These are phyloP conservation scores for Alauda arvensis DNA, from an alignment of 2,797 vertebrate genomes.

Conservation along the genomic window DNA sequence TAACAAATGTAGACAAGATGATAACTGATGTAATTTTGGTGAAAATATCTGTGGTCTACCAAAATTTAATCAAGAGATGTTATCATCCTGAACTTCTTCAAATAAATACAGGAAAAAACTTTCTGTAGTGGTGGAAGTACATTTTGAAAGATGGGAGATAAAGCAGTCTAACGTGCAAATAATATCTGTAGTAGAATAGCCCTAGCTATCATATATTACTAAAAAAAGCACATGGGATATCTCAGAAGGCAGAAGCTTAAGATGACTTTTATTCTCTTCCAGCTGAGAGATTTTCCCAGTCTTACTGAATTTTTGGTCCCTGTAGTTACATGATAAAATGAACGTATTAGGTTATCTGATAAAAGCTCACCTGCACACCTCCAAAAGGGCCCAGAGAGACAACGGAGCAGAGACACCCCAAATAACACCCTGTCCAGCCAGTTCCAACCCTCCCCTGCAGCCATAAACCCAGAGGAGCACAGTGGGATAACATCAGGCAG, in stretches of 20 bases:
- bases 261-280: neutral
- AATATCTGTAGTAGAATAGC: neutral
- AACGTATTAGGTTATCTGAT: fast-evolving
- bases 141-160: neutral
- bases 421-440: neutral
- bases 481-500: neutral
- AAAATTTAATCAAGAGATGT: constrained; percentile 16
- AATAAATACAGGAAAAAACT: neutral
- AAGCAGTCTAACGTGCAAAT: neutral
- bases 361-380: neutral
- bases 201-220: neutral
- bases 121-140: neutral
- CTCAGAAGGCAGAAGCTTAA: neutral
- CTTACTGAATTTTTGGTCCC: neutral
- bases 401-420: fast-evolving
- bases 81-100: neutral
- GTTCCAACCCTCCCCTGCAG: neutral
- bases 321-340: neutral
- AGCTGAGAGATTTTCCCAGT: neutral
- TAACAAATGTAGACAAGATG: constrained; percentile 50
- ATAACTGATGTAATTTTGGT: constrained; percentile 28
- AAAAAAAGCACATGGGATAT: neutral
- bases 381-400: neutral
- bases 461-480: neutral
- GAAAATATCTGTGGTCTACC: constrained; percentile 20